Evolutionary conservation across 2,888 invertebrate genomes (phyloP).

Genomic region (Drosophila kanekoi): DNA sequence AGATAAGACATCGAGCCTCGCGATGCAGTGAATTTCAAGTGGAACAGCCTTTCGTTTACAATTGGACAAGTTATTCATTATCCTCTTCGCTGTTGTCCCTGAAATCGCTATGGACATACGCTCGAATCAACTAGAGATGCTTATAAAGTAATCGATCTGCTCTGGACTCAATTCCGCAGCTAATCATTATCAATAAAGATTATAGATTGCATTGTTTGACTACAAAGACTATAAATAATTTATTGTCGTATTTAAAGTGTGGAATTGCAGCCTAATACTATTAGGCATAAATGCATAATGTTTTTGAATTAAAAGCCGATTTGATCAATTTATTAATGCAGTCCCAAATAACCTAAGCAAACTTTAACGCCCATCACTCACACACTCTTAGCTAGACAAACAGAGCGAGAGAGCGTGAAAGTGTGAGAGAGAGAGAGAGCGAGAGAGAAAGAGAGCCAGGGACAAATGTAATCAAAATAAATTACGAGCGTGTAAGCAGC

Average conservation of each 20-base stretch:
- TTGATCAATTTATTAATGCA: conserved; percentile 2
- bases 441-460: conserved; percentile 41
- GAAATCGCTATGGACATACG: neutral
- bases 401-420: conserved; percentile 2
- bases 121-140: neutral
- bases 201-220: too few species aligned
- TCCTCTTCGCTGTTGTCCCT: neutral
- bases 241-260: neutral
- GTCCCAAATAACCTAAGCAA: conserved; percentile 2
- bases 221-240: too few species aligned
- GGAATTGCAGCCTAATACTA: neutral
- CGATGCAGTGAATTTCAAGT: conserved; percentile 13
- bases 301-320: neutral
- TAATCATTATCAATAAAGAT: too few species aligned
- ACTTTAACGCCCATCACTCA: conserved; percentile 3
- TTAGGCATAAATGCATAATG: neutral
- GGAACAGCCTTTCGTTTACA: conserved; percentile 14
- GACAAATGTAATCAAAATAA: conserved; percentile 81
- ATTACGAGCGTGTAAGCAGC: conserved; percentile 81
- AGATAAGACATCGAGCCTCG: conserved; percentile 42
- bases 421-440: neutral
- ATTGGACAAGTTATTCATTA: neutral
- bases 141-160: too few species aligned
- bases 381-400: neutral
- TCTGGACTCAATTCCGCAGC: too few species aligned